Percentiles rank a stretch among this genome's conserved stretches.
phyloP scores from a whole-genome alignment of 64 coral and sea anemone species.

The Stichodactyla mertensii region DNA sequence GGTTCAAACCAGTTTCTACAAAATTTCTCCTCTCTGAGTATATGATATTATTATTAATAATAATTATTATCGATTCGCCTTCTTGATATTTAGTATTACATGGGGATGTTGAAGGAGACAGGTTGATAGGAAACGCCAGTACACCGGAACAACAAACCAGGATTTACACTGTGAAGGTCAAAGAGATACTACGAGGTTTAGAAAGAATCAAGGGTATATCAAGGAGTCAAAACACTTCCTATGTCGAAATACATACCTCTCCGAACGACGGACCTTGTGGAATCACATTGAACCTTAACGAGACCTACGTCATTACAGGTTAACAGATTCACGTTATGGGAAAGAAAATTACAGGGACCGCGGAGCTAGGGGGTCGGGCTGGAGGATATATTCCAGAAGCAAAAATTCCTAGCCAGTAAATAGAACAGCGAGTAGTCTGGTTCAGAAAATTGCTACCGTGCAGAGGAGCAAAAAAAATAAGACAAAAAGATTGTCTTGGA shows the following conservation, averaged over 20 bases:
- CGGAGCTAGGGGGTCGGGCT: too few species aligned
- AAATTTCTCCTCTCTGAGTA: neutral
- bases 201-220: neutral
- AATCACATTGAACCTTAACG: neutral
- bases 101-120: neutral
- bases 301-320: neutral
- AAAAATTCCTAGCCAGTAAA: too few species aligned
- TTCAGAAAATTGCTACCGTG: too few species aligned
- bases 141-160: neutral
- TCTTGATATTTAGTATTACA: neutral
- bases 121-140: neutral
- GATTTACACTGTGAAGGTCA: neutral
- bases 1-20: neutral
- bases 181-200: neutral
- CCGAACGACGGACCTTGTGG: neutral
- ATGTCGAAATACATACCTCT: neutral
- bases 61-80: neutral
- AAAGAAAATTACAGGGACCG: neutral
- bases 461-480: too few species aligned
- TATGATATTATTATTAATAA: neutral
- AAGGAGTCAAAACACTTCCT: neutral
- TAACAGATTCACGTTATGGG: neutral
- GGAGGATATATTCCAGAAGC: too few species aligned
- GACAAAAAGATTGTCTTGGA: too few species aligned
- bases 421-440: too few species aligned